Evolutionary conservation across 2,797 vertebrate genomes (phyloP), one percentile per base, ranked within the genome.

Genomic region (Acrossocheilus wenchowensis): DNA sequence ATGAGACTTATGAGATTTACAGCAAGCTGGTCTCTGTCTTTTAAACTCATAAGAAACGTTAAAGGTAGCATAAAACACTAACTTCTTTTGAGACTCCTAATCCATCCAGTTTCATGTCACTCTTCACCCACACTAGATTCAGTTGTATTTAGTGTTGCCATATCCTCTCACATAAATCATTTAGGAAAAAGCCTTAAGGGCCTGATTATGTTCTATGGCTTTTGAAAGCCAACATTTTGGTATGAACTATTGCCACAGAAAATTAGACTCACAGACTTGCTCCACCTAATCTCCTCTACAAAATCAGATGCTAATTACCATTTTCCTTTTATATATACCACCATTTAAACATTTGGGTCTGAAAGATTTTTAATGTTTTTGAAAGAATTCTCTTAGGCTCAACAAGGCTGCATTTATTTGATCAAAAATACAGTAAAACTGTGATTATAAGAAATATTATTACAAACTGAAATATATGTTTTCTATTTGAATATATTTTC

Each of bases 101-200:
- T 48, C 39, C n/a, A 41, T 77, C n/a, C 62, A 50, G 48, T 64
- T 34, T 34, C 43, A 68, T 78, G 30, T 52, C 54, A 71, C 77
- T 64, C 45, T 21, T 74, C 69, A 69, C 69, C 43, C 69, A 54
- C 73, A 68, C 62, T 36, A 83, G 71, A 75, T 83, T 84, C 4
- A 0, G 60, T 43, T 85, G 60, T 85, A 6, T 19, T 2, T 69
- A 30, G 26, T 30, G 34, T 87, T 78, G 81, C 62, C 72, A 69
- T 60, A 54, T 77, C 43, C 19, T 8, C 48, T 50, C 12, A 14
- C 54, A 64, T 79, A 12, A 79, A 79, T 79, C 39, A 39, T 21
- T 72, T 57, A 72, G 30, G 48, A 52, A 72, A 82, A 68, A 21
- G 17, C 23, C 66, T 82, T 72, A 26, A 72, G 81, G 14, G 23